These are phyloP conservation scores for Mizuhopecten yessoensis DNA, from an alignment of 1,140 invertebrate genomes.

Conservation along the genomic window DNA sequence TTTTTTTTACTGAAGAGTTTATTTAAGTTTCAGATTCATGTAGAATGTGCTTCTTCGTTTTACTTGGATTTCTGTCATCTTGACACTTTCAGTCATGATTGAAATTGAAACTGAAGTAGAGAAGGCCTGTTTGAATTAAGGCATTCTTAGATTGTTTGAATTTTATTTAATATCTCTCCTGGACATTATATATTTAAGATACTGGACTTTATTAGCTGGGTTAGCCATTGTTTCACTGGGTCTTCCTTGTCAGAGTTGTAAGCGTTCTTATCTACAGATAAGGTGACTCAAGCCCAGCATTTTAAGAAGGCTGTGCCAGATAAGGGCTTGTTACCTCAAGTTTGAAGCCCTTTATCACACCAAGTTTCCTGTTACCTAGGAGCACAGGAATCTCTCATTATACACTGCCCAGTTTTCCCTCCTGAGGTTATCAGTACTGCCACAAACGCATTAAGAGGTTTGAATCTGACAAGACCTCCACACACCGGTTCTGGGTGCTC, in stretches of 20 bases:
- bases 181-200: not conserved
- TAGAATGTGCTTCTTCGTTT: not conserved
- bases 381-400: constrained; percentile 51
- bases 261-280: constrained; percentile 37
- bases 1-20: no score
- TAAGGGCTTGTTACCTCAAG: constrained; percentile 29
- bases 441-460: constrained; percentile 26
- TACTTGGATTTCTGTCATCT: not conserved
- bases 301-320: constrained; percentile 12
- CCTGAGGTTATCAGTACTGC: constrained; percentile 30
- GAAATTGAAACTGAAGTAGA: not conserved
- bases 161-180: not conserved
- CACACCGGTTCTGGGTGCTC: not conserved
- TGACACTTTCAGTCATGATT: not conserved
- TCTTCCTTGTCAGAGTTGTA: constrained; percentile 27
- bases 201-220: constrained; percentile 7
- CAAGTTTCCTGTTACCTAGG: constrained; percentile 57
- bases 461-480: constrained; percentile 32
- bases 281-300: constrained; percentile 18
- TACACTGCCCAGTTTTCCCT: constrained; percentile 21
- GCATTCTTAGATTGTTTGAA: not conserved
- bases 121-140: not conserved
- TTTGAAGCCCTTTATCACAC: constrained; percentile 33
- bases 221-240: not conserved
- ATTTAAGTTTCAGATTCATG: no score